Evolutionary conservation across 2,797 vertebrate genomes (phyloP), one percentile per base, ranked within the genome.

Genomic region (Centropyge bicolor): DNA sequence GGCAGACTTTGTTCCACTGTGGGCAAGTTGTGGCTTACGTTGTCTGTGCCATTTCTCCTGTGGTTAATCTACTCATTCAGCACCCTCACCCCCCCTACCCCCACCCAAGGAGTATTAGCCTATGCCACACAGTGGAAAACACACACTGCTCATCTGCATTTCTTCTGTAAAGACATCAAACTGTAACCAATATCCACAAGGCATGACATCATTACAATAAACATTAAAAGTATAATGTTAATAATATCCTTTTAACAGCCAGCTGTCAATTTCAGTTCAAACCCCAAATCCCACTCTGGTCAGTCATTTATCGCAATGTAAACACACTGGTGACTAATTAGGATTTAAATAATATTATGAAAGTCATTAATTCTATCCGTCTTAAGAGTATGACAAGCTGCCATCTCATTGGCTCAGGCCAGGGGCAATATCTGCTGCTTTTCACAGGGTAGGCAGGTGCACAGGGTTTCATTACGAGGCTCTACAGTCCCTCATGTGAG

Each of bases 1-100:
- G 82, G 83, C 76, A 85, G 90, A 93, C 89, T 90, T 93, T 90
- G 86, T 93, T 94, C 91, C 90, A 92, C 86, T 93, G 81, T 54
- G 91, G 91, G 87, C 68, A 86, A 63, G 54, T 76, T 84, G 83
- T 40, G 88, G 90, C 81, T 86, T 68, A 65, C 38, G 61, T 45
- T 74, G 74, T 84, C 88, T 76, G 81, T 87, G 92, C 85, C 90
- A 89, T 91, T 92, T 86, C 89, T 89, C 49, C 78, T 87, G 90
- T 51, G 91, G 92, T 87, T 88, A 69, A 87, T 91, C 91, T 48
- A 80, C 78, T 93, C 91, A 86, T 89, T 91, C 89, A 88, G 84
- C 90, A 85, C 77, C 78, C 76, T 17, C 69, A 36, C 57, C 27
- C 55, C 24, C 60, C 24, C 31, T 6, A 46, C 46, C 59, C 69